These are phyloP conservation scores for Erebia aethiops DNA, from an alignment of 2,888 invertebrate genomes.

Conservation along the genomic window DNA sequence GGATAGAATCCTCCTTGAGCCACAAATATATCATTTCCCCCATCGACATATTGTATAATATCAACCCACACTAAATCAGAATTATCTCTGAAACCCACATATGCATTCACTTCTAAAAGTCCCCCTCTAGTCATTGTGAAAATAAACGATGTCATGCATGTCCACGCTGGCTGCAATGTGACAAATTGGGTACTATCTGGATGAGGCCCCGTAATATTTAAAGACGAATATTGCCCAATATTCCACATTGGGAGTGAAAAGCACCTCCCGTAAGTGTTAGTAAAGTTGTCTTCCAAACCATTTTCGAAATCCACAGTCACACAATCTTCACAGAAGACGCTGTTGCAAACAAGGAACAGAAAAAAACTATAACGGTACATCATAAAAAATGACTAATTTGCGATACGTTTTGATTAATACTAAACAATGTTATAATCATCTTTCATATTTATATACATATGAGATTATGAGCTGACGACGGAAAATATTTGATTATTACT, in stretches of 20 bases:
- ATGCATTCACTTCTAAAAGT: slow-evolving; percentile 51
- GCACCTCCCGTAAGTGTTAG: slow-evolving; percentile 45
- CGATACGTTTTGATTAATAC: background rate
- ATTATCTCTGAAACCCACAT: slow-evolving; percentile 35
- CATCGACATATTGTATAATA: no score
- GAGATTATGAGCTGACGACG: no score
- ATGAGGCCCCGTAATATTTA: slow-evolving; percentile 45
- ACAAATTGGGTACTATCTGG: slow-evolving; percentile 48
- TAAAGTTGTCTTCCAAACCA: slow-evolving; percentile 45
- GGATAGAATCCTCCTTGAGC: no score
- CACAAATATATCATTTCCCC: no score
- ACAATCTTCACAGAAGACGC: slow-evolving; percentile 44
- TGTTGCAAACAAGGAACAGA: slow-evolving; percentile 27
- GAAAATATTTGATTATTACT: no score
- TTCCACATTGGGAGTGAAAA: slow-evolving; percentile 46
- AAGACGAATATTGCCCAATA: slow-evolving; percentile 46
- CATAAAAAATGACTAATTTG: background rate
- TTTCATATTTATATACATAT: no score
- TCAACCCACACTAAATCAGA: no score
- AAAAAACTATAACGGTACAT: slow-evolving; percentile 26
- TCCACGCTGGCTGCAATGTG: slow-evolving; percentile 43
- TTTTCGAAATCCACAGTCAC: slow-evolving; percentile 55
- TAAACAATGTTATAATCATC: background rate
- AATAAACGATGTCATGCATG: slow-evolving; percentile 51
- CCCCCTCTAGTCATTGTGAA: slow-evolving; percentile 52